phyloP scores from a whole-genome alignment of 2,888 invertebrate genomes.

The Acrobasis repandana region DNA sequence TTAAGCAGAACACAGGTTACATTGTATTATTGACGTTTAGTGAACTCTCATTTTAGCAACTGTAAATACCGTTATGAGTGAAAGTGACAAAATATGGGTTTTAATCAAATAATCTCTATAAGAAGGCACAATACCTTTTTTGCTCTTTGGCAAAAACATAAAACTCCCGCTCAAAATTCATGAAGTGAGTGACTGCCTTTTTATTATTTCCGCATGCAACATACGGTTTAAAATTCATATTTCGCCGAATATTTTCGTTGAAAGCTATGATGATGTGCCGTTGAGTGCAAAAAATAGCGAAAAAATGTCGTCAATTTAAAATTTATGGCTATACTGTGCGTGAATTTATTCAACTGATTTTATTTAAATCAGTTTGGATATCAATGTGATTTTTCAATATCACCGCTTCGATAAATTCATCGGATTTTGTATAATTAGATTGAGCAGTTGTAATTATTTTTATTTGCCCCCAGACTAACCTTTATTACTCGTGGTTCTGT shows the following conservation, averaged over 20 bases:
- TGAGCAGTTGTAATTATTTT: too few relatives aligned
- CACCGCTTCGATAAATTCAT: neutral
- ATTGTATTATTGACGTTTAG: too few relatives aligned
- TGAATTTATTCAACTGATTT: constrained; percentile 3
- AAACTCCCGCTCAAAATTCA: neutral
- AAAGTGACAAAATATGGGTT: too few relatives aligned
- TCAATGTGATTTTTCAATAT: constrained; percentile 4
- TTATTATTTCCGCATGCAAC: neutral
- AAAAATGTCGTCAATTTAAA: constrained; percentile 5
- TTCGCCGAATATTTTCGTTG: neutral
- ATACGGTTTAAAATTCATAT: constrained; percentile 5
- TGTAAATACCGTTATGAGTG: too few relatives aligned
- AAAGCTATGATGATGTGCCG: constrained; percentile 6
- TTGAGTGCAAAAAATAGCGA: constrained; percentile 25
- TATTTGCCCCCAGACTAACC: too few relatives aligned
- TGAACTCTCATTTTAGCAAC: too few relatives aligned
- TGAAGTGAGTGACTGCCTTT: constrained; percentile 4
- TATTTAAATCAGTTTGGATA: neutral
- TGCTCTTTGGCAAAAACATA: neutral
- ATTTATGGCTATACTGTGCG: constrained; percentile 3
- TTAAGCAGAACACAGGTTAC: too few relatives aligned
- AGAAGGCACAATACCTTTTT: too few relatives aligned
- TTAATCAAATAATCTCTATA: too few relatives aligned
- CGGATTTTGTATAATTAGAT: neutral
- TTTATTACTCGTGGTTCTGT: too few relatives aligned